Percentiles rank a stretch among this genome's conserved stretches.
Evolutionary conservation across 2,113 vertebrate species (phyloP).

Genomic region (Tragelaphus scriptus): DNA sequence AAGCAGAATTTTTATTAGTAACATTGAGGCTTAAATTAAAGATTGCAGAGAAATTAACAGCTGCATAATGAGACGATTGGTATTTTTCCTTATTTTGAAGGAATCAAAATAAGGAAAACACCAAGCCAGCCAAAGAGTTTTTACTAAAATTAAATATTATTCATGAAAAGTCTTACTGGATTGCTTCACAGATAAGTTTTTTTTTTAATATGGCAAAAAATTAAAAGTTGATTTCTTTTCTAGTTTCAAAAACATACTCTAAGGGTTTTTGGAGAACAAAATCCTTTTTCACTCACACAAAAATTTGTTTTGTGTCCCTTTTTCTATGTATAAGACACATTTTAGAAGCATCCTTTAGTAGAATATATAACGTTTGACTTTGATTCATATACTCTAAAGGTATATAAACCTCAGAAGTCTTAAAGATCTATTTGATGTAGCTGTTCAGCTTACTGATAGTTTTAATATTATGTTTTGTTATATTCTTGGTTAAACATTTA

Average conservation of each 20-base stretch:
- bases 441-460: neutral
- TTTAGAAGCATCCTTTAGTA: neutral
- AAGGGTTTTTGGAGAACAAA: neutral
- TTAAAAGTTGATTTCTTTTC: neutral
- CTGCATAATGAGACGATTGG: neutral
- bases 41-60: neutral
- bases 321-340: neutral
- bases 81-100: neutral
- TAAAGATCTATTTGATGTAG: conserved; percentile 8
- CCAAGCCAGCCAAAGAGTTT: neutral
- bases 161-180: neutral
- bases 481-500: conserved; percentile 15
- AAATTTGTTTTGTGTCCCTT: neutral
- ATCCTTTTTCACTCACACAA: neutral
- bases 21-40: neutral
- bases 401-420: neutral
- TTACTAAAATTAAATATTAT: neutral
- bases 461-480: neutral
- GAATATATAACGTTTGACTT: conserved; percentile 9
- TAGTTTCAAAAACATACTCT: neutral
- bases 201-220: neutral
- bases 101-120: too few species aligned
- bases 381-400: neutral
- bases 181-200: neutral
- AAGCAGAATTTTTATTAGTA: neutral